Evolutionary conservation across 2,113 vertebrate genomes (phyloP), one percentile per base, ranked within the genome.

Genomic region (Corythornis madagascariensis): DNA sequence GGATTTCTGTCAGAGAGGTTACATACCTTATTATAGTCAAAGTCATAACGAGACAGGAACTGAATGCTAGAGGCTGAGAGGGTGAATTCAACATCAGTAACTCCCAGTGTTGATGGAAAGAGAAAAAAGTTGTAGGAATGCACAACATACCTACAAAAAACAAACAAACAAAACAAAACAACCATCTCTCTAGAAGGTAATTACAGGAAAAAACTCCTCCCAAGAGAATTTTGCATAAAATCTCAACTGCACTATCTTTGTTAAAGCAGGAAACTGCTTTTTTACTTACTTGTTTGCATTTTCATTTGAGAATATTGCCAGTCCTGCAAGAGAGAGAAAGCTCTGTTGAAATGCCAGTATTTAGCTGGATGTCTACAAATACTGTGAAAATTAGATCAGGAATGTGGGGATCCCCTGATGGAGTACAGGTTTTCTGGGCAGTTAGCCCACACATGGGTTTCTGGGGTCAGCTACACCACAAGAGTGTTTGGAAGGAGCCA

Each of bases 101-200:
- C 29, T 75, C 97, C 98, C 94, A 97, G 67, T 0, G 92, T 98
- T 19, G 97, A 96, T 2, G 98, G 98, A 73, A 98, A 98, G 45
- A 98, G 97, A 70, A 97, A 98, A 53, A 98, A 98, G 91, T 98
- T 98, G 89, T 96, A 98, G 0, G 97, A 97, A 90, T 98, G 97
- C 20, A 97, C 96, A 52, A 96, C 16, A 60, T 98, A 98, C 94
- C 98, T 98, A 81, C 43, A 87, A 82, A 4, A 6, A 45, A 31
- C 88, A 77, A 25, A 40, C 78, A 93, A 63, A 64, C 17, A 64
- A 29, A 43, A 14, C 15, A 53, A 53, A 29, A 14, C 47, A 53
- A 53, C 28, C 16, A 65, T 7, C 21, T 45, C 28, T 77, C 48
- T 75, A 57, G 56, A 82, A 78, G 14, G 43, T 22, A 29, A 67